phyloP scores from a whole-genome alignment of 2,113 vertebrate species.

The Cinclus mexicanus region DNA sequence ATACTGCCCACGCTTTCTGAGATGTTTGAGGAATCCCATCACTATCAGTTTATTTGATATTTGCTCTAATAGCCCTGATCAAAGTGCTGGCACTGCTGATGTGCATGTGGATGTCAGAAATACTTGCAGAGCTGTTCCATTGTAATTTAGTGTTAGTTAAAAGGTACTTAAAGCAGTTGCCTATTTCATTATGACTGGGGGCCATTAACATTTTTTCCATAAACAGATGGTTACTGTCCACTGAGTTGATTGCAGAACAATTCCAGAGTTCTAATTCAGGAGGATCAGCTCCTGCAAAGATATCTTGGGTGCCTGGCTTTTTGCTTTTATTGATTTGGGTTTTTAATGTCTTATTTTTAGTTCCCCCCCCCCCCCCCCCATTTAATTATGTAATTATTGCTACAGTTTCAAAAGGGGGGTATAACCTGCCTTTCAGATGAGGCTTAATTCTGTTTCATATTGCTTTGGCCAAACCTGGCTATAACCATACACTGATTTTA shows the following conservation, averaged over 20 bases:
- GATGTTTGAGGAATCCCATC: not conserved
- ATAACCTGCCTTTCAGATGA: not conserved
- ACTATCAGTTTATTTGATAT: slow-evolving; percentile 25
- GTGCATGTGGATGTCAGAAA: slow-evolving; percentile 64
- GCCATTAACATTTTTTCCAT: slow-evolving; percentile 68
- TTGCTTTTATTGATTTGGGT: not conserved
- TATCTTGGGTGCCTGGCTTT: not conserved
- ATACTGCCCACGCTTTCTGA: not conserved
- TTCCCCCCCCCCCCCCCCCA: no score
- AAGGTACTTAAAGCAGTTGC: slow-evolving; percentile 73
- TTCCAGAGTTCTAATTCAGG: slow-evolving; percentile 61
- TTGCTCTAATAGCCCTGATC: slow-evolving; percentile 42
- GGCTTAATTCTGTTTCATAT: not conserved
- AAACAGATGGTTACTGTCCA: slow-evolving; percentile 73
- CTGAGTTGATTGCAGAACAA: slow-evolving; percentile 43
- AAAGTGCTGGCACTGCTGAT: slow-evolving; percentile 55
- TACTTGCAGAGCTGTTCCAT: slow-evolving; percentile 49
- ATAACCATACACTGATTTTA: not conserved
- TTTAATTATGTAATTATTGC: not conserved
- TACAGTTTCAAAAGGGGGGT: not conserved
- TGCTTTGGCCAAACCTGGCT: not conserved
- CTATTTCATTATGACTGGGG: slow-evolving; percentile 74
- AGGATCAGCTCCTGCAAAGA: slow-evolving; percentile 12
- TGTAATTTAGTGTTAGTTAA: slow-evolving; percentile 73
- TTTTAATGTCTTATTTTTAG: not conserved